Evolutionary conservation across 1,140 invertebrate species (phyloP).

Genomic region (Aphis gossypii): DNA sequence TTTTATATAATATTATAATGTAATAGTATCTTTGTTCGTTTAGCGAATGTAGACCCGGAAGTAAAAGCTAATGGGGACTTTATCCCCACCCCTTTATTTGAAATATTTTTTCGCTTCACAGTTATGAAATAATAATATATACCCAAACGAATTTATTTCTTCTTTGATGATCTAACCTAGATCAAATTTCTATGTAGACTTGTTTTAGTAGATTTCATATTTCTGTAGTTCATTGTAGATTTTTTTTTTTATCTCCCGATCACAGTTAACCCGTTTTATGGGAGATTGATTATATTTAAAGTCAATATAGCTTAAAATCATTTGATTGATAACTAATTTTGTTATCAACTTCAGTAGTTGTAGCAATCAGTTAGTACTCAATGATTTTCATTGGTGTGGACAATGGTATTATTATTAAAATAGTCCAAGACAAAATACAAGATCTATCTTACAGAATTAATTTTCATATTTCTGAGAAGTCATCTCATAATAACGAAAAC

Average conservation of each 20-base stretch:
- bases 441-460: background rate
- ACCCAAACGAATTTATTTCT: too few species aligned
- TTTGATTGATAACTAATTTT: background rate
- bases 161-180: background rate
- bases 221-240: background rate
- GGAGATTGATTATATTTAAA: background rate
- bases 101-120: background rate
- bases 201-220: background rate
- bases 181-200: background rate
- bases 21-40: background rate
- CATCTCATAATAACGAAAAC: too few species aligned
- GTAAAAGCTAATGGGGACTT: background rate
- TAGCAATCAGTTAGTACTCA: background rate
- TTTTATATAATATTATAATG: background rate
- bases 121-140: too few species aligned
- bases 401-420: background rate
- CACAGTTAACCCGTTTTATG: background rate
- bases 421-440: background rate
- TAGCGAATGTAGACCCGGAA: background rate
- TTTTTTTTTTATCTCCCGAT: background rate
- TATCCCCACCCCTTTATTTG: background rate
- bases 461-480: background rate
- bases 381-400: background rate
- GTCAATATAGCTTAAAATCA: background rate
- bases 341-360: background rate